These are phyloP conservation scores for Catagonus wagneri DNA, from an alignment of 2,113 vertebrate species.

Conservation along the genomic window DNA sequence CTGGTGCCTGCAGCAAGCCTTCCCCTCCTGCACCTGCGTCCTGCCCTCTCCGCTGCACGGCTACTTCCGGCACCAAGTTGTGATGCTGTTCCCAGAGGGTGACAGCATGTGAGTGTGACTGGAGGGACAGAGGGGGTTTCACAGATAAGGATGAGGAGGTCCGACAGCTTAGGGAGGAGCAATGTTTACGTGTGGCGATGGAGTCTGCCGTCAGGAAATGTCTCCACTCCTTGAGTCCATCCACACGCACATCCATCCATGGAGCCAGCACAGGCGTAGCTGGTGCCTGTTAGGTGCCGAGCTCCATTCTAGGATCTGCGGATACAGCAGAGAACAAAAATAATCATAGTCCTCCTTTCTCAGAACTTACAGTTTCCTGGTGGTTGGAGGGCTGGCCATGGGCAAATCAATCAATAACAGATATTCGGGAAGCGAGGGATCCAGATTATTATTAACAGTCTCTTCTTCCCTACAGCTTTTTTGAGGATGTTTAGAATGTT, in stretches of 20 bases:
- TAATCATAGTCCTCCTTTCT: neutral
- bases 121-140: neutral
- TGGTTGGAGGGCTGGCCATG: no score
- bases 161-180: neutral
- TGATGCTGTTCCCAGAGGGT: no score
- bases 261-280: neutral
- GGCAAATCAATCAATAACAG: neutral
- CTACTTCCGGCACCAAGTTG: no score
- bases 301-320: neutral
- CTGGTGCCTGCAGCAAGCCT: fast-evolving
- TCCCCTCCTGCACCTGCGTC: neutral
- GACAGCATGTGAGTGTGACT: neutral
- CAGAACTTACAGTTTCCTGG: neutral
- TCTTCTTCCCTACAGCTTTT: neutral
- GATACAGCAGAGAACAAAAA: neutral
- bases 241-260: fast-evolving
- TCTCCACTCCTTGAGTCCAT: neutral
- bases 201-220: neutral
- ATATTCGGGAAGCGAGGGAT: neutral
- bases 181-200: neutral
- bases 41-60: no score
- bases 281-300: no score
- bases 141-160: neutral
- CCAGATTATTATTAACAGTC: neutral
- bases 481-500: neutral